A percentile compares a stretch with the other conserved stretches of the same genome.
phyloP scores from a whole-genome alignment of 2,888 invertebrate species.

The Torymus aiolomorphi region DNA sequence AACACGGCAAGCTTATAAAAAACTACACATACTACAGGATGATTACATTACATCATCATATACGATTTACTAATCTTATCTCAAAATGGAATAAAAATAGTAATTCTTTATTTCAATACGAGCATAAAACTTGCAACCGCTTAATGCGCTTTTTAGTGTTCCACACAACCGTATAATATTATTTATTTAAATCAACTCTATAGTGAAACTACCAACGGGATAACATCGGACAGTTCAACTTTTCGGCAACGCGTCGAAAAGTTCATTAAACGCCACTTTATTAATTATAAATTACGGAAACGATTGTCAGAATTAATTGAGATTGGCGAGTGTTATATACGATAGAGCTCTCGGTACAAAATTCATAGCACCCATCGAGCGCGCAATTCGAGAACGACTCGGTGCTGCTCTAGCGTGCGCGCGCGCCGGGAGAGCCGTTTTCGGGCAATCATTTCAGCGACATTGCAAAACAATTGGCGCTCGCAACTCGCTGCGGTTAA shows the following conservation, averaged over 20 bases:
- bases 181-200: too few relatives aligned
- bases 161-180: too few relatives aligned
- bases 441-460: constrained; percentile 73
- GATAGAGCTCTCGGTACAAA: too few relatives aligned
- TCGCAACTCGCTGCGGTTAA: constrained; percentile 61
- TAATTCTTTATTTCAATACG: too few relatives aligned
- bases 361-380: background rate
- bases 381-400: background rate
- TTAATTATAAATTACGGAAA: constrained; percentile 8
- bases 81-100: too few relatives aligned
- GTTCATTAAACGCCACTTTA: background rate
- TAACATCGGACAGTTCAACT: too few relatives aligned
- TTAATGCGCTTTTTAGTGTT: too few relatives aligned
- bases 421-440: constrained; percentile 61
- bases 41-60: too few relatives aligned
- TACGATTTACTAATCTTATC: too few relatives aligned
- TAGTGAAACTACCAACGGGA: too few relatives aligned
- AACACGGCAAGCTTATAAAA: background rate
- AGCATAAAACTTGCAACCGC: too few relatives aligned
- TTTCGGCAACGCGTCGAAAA: background rate
- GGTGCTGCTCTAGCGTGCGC: constrained; percentile 7
- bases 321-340: constrained; percentile 1
- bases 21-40: too few relatives aligned
- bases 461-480: constrained; percentile 72
- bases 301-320: constrained; percentile 33